A percentile compares a stretch with the other conserved stretches of the same genome.
Evolutionary conservation across 2,888 invertebrate species (phyloP).

Genomic region (Lithophane leautieri): DNA sequence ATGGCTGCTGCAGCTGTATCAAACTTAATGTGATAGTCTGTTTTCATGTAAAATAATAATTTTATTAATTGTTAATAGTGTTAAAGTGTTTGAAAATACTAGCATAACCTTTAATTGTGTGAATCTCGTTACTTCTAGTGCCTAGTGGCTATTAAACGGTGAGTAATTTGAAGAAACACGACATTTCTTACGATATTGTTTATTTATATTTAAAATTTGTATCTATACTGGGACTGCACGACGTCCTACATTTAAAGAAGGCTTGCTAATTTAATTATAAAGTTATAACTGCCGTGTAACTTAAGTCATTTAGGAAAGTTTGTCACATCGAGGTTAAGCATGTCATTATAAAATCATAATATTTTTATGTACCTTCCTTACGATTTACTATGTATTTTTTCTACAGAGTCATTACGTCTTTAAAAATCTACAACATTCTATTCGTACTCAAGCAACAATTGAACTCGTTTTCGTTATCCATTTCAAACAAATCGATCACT

Average conservation of each 20-base stretch:
- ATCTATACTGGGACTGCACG: conserved; percentile 23
- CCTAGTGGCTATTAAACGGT: conserved; percentile 53
- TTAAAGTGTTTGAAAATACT: conserved; percentile 54
- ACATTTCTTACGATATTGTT: conserved; percentile 49
- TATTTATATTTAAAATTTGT: conserved; percentile 62
- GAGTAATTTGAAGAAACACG: conserved; percentile 47
- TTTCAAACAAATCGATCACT: not conserved
- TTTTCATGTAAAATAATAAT: conserved; percentile 65
- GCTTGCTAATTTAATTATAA: conserved; percentile 55
- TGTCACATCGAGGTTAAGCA: conserved; percentile 38
- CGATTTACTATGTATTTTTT: conserved; percentile 22
- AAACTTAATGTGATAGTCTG: conserved; percentile 59
- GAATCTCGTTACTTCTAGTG: conserved; percentile 52
- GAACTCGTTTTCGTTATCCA: not conserved
- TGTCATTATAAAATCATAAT: conserved; percentile 36
- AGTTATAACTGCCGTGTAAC: conserved; percentile 29
- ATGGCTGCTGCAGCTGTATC: conserved; percentile 65
- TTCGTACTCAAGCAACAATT: not conserved
- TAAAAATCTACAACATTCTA: not conserved
- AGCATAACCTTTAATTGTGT: conserved; percentile 41
- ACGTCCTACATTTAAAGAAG: conserved; percentile 9
- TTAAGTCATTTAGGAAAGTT: conserved; percentile 13
- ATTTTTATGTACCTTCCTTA: conserved; percentile 27
- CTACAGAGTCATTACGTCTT: not conserved
- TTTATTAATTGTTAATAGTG: conserved; percentile 56